A percentile compares a stretch with the other conserved stretches of the same genome.
Evolutionary conservation across 2,797 vertebrate species (phyloP).

Genomic region (Discoglossus pictus): DNA sequence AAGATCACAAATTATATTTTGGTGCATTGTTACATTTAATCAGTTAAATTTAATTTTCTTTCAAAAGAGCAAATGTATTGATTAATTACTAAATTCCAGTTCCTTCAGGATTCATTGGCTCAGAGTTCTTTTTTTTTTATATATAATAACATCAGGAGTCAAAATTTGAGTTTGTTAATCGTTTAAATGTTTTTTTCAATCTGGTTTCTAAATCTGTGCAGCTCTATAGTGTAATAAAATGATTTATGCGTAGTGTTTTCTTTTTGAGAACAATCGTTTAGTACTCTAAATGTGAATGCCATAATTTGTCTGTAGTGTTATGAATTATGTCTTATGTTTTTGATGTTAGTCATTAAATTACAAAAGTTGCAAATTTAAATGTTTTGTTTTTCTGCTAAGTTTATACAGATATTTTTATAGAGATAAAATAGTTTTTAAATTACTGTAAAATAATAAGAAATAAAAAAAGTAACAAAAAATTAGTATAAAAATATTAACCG

Average conservation of each 20-base stretch:
- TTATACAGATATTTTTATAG: too few relatives aligned
- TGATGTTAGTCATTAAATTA: too few relatives aligned
- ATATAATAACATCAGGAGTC: slow-evolving; percentile 14
- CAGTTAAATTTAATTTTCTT: slow-evolving; percentile 9
- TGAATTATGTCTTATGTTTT: too few relatives aligned
- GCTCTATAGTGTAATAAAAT: neutral
- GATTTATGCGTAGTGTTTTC: slow-evolving; percentile 7
- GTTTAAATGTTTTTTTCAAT: neutral
- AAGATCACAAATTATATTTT: slow-evolving; percentile 29
- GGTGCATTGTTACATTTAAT: slow-evolving; percentile 39
- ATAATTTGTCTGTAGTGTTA: neutral
- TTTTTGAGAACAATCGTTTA: neutral
- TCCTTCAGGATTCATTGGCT: neutral
- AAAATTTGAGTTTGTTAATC: neutral
- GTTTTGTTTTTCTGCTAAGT: too few relatives aligned
- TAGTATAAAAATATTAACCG: too few relatives aligned
- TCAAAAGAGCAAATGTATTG: slow-evolving; percentile 30
- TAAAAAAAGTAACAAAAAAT: too few relatives aligned
- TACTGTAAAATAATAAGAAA: too few relatives aligned
- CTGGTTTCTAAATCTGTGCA: slow-evolving; percentile 13
- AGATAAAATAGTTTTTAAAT: too few relatives aligned
- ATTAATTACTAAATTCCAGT: slow-evolving; percentile 24
- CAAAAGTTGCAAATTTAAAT: too few relatives aligned
- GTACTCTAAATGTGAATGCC: neutral
- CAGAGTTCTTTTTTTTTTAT: slow-evolving; percentile 11